These are phyloP conservation scores for Hermaeophaga mercurialis DNA, from an alignment of 2,888 invertebrate species.

Conservation along the genomic window DNA sequence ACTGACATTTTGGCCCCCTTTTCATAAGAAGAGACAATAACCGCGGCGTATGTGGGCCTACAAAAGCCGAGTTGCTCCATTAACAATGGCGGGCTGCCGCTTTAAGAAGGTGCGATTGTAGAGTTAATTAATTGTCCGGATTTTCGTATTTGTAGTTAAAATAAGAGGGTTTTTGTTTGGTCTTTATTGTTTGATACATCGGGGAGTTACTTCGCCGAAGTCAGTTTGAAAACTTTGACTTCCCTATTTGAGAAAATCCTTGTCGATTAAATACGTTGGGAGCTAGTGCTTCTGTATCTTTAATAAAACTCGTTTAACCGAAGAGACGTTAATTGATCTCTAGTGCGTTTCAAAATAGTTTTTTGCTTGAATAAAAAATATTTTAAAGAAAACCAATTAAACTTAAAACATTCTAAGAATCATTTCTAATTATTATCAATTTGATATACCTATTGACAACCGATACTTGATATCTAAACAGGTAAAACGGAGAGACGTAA, in stretches of 20 bases:
- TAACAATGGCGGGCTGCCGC: constrained; percentile 28
- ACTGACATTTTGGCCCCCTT: not conserved
- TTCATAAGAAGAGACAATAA: not conserved
- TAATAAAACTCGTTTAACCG: too few relatives aligned
- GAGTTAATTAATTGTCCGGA: constrained; percentile 33
- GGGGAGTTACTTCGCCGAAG: not conserved
- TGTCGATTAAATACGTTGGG: constrained; percentile 4
- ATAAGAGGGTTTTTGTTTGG: constrained; percentile 25
- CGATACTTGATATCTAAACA: too few relatives aligned
- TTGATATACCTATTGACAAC: too few relatives aligned
- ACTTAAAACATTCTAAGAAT: too few relatives aligned
- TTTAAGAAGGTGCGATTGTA: constrained; percentile 37
- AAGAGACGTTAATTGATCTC: too few relatives aligned
- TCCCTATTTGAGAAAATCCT: constrained; percentile 2
- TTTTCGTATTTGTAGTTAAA: constrained; percentile 25
- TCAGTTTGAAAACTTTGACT: constrained; percentile 3
- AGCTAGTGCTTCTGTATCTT: not conserved
- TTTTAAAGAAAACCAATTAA: too few relatives aligned
- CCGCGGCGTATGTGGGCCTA: constrained; percentile 12
- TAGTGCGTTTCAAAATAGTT: too few relatives aligned
- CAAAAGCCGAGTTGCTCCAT: constrained; percentile 37
- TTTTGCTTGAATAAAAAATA: too few relatives aligned
- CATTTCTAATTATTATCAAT: too few relatives aligned
- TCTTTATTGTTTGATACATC: constrained; percentile 18
- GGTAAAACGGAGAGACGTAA: too few relatives aligned